Conservation (phyloP, 2,888 invertebrate genomes). For the Dynastes grantii region DNA sequence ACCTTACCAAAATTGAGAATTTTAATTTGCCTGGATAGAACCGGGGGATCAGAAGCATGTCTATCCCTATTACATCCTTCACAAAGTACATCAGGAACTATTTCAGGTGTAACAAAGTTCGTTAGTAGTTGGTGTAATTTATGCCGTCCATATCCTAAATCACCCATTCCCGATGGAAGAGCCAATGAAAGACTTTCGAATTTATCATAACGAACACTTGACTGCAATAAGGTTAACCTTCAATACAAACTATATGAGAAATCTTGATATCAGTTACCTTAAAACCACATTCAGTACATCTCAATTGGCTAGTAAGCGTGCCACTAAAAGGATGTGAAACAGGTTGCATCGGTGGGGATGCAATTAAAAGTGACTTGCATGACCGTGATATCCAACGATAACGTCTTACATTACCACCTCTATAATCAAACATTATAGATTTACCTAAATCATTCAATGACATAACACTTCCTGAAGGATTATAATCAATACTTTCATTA, state of each 20-base stretch:
- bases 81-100: slow-evolving; percentile 89
- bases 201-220: slow-evolving; percentile 92
- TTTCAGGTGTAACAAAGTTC: slow-evolving; percentile 89
- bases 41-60: slow-evolving; percentile 68
- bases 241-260: neutral
- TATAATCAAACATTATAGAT: slow-evolving; percentile 63
- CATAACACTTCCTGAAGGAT: slow-evolving; percentile 66
- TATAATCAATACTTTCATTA: slow-evolving; percentile 63
- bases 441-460: slow-evolving; percentile 68
- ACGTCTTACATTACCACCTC: slow-evolving; percentile 49
- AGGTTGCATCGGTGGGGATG: slow-evolving; percentile 71
- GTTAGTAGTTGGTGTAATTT: slow-evolving; percentile 82
- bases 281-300: slow-evolving; percentile 81
- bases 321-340: slow-evolving; percentile 82
- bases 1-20: slow-evolving; percentile 85
- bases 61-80: slow-evolving; percentile 77
- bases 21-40: slow-evolving; percentile 78
- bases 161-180: slow-evolving; percentile 78
- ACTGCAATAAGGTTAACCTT: slow-evolving; percentile 72
- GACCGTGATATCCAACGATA: slow-evolving; percentile 70
- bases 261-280: slow-evolving; percentile 71
- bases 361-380: slow-evolving; percentile 72
- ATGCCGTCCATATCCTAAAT: slow-evolving; percentile 76
- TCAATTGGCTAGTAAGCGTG: slow-evolving; percentile 83
- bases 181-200: slow-evolving; percentile 92